Evolutionary conservation across 2,888 invertebrate genomes (phyloP).

Genomic region (Pocota personata): DNA sequence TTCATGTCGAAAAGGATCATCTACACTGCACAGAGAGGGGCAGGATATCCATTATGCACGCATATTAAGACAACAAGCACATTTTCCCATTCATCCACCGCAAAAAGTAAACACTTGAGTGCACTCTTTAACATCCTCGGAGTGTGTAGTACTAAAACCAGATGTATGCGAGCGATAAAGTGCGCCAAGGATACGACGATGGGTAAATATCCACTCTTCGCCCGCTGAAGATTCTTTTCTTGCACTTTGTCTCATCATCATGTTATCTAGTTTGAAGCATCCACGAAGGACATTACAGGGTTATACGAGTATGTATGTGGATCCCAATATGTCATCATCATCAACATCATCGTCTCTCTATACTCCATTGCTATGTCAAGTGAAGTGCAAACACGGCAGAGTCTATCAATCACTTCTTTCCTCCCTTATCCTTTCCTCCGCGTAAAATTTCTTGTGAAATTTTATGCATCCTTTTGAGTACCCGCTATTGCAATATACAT

Average conservation of each 20-base stretch:
- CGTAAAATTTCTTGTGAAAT: constrained; percentile 16
- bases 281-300: constrained; percentile 33
- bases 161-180: constrained; percentile 62
- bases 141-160: constrained; percentile 23
- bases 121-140: constrained; percentile 49
- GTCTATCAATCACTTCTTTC: constrained; percentile 68
- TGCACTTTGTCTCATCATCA: constrained; percentile 59
- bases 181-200: constrained; percentile 49
- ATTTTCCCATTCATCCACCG: constrained; percentile 63
- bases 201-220: constrained; percentile 27
- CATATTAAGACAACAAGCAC: constrained; percentile 71
- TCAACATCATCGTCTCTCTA: constrained; percentile 9
- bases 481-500: constrained; percentile 11
- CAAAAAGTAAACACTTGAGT: constrained; percentile 68
- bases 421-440: constrained; percentile 19
- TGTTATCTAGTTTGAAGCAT: constrained; percentile 53
- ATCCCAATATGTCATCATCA: constrained; percentile 46
- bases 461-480: constrained; percentile 36
- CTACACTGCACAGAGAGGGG: not conserved
- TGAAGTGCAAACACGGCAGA: constrained; percentile 62
- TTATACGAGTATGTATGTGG: not conserved
- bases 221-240: constrained; percentile 17
- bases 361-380: constrained; percentile 49
- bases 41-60: constrained; percentile 60
- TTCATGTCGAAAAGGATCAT: constrained; percentile 52